These are phyloP conservation scores for Archivesica marissinica DNA, from an alignment of 1,140 invertebrate species.

Conservation along the genomic window DNA sequence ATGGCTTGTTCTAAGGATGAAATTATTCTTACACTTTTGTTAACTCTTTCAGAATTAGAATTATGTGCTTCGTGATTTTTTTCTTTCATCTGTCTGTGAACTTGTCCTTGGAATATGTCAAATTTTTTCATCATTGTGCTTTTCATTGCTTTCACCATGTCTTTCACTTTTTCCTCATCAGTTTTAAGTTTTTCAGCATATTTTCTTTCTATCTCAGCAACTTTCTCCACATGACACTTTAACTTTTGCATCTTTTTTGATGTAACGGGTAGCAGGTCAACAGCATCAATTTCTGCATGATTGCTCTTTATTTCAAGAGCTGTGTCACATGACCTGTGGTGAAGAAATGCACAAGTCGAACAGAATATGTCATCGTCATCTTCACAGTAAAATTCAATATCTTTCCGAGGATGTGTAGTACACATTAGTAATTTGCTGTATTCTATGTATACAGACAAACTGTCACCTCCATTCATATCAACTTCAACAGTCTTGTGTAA, in stretches of 20 bases:
- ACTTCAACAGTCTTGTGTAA: neutral
- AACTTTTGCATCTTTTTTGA: neutral
- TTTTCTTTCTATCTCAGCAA: neutral
- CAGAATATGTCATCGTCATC: conserved; percentile 30
- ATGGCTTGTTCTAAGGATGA: neutral
- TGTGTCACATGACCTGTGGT: conserved; percentile 2
- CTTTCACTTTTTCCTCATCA: neutral
- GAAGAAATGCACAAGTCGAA: conserved; percentile 26
- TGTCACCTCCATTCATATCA: neutral
- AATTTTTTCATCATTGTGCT: neutral
- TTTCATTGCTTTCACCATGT: neutral
- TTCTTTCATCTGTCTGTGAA: neutral
- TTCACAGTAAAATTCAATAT: conserved; percentile 30
- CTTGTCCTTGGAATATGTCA: neutral
- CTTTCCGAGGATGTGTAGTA: neutral
- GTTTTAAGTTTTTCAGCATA: neutral
- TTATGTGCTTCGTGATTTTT: neutral
- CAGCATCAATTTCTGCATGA: neutral
- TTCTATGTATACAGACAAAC: neutral
- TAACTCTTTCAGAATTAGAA: neutral
- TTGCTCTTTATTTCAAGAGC: conserved; percentile 2
- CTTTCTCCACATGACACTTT: neutral
- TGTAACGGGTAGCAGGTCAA: neutral
- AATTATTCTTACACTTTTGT: neutral
- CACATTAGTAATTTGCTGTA: conserved; percentile 29